These are phyloP conservation scores for Drosophila helvetica DNA, from an alignment of 2,888 invertebrate species.

Conservation along the genomic window DNA sequence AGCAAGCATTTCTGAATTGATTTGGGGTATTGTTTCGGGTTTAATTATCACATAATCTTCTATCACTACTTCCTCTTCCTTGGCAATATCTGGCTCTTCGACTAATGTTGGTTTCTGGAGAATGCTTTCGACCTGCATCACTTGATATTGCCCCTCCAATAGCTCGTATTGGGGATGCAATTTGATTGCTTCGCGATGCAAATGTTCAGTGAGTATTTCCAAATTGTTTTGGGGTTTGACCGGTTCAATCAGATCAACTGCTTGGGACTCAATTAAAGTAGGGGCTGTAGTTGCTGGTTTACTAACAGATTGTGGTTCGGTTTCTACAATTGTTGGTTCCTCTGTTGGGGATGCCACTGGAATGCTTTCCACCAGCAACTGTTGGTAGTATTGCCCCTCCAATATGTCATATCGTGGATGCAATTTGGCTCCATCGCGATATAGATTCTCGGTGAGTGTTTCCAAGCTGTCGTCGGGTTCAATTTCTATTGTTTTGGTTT, in stretches of 20 bases:
- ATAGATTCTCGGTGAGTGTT: constrained; percentile 25
- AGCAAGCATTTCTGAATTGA: constrained; percentile 67
- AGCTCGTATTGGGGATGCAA: constrained; percentile 40
- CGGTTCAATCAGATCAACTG: constrained; percentile 4
- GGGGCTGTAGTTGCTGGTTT: not conserved
- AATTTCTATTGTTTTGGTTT: constrained; percentile 10
- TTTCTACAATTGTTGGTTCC: not conserved
- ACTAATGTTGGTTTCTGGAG: constrained; percentile 5
- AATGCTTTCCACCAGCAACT: constrained; percentile 20
- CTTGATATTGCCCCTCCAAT: constrained; percentile 51
- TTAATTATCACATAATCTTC: constrained; percentile 78
- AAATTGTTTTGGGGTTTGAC: constrained; percentile 13
- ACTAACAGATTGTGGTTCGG: too few relatives aligned
- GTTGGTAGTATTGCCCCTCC: constrained; percentile 29
- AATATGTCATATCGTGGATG: constrained; percentile 28
- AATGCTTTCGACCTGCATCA: constrained; percentile 25
- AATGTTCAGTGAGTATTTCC: constrained; percentile 43
- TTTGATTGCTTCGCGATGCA: constrained; percentile 48
- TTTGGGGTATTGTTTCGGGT: constrained; percentile 61
- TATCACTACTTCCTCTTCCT: constrained; percentile 37
- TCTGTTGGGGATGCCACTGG: not conserved
- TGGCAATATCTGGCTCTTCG: not conserved
- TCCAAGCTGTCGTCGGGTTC: constrained; percentile 8
- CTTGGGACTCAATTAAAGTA: not conserved
- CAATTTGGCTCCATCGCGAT: constrained; percentile 13